A percentile compares a stretch with the other conserved stretches of the same genome.
Conservation (phyloP, 2,797 vertebrate species). For the Coregonus suidteri region DNA sequence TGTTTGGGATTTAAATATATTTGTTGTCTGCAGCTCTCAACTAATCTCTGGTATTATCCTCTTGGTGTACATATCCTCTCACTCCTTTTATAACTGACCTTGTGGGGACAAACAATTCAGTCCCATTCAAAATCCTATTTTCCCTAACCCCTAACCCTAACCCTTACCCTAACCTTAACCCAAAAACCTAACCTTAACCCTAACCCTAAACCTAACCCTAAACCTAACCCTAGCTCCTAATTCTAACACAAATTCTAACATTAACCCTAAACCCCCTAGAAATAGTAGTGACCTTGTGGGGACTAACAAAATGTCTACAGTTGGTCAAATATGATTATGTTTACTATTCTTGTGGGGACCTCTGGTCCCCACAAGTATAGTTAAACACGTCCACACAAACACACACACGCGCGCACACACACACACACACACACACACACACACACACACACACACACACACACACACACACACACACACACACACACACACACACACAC, state of each 20-base stretch:
- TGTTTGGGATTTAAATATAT: conserved; percentile 30
- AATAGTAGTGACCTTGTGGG: too few species aligned
- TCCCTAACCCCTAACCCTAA: background rate
- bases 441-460: conserved; percentile 37
- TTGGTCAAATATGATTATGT: too few species aligned
- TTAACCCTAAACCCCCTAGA: too few species aligned
- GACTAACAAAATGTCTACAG: too few species aligned
- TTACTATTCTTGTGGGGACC: too few species aligned
- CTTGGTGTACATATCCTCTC: conserved; percentile 9
- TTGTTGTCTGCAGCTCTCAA: conserved; percentile 56
- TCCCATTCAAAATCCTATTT: background rate
- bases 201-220: too few species aligned
- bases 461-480: background rate
- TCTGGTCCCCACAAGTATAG: too few species aligned
- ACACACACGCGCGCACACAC: conserved; percentile 21
- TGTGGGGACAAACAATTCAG: too few species aligned
- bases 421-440: conserved; percentile 15
- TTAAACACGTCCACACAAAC: background rate
- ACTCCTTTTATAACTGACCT: background rate
- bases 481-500: conserved; percentile 23
- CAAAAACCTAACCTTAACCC: too few species aligned
- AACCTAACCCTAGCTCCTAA: too few species aligned
- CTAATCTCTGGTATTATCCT: background rate
- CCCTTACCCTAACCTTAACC: background rate
- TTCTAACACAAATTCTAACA: too few species aligned